phyloP scores from a whole-genome alignment of 2,113 vertebrate genomes.

The Ctenomys sociabilis region DNA sequence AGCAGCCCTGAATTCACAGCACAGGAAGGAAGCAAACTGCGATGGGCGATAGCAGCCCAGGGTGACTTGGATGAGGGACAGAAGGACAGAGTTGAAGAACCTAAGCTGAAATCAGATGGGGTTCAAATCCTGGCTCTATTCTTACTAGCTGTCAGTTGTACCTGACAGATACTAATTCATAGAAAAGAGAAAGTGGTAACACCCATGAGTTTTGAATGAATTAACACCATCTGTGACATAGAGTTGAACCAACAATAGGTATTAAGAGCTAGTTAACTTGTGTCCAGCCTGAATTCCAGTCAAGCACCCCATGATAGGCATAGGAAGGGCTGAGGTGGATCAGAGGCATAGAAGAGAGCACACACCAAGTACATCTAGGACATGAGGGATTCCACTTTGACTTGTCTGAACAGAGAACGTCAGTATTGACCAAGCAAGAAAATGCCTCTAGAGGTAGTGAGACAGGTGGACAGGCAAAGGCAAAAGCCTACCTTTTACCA shows the following conservation, averaged over 20 bases:
- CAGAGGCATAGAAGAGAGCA: not conserved
- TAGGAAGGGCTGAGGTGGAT: not conserved
- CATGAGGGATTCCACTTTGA: not conserved
- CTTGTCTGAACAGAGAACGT: not conserved
- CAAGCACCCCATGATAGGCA: not conserved
- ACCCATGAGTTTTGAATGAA: not conserved
- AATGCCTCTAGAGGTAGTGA: not conserved
- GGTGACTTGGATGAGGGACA: not conserved
- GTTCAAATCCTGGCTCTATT: not conserved
- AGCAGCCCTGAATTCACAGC: not conserved
- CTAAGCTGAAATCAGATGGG: not conserved
- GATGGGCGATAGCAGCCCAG: not conserved
- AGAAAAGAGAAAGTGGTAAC: not conserved
- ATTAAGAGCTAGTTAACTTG: not conserved
- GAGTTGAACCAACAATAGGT: not conserved
- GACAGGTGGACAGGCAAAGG: not conserved
- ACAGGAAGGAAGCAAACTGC: not conserved
- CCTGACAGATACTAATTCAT: not conserved
- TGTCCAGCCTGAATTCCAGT: not conserved
- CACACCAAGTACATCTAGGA: too few species aligned
- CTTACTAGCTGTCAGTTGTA: not conserved
- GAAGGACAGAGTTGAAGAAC: not conserved
- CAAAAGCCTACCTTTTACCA: accelerated
- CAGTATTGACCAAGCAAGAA: not conserved
- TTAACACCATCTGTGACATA: not conserved